These are phyloP conservation scores for Hipposideros larvatus DNA, from an alignment of 2,797 vertebrate species.

Conservation along the genomic window DNA sequence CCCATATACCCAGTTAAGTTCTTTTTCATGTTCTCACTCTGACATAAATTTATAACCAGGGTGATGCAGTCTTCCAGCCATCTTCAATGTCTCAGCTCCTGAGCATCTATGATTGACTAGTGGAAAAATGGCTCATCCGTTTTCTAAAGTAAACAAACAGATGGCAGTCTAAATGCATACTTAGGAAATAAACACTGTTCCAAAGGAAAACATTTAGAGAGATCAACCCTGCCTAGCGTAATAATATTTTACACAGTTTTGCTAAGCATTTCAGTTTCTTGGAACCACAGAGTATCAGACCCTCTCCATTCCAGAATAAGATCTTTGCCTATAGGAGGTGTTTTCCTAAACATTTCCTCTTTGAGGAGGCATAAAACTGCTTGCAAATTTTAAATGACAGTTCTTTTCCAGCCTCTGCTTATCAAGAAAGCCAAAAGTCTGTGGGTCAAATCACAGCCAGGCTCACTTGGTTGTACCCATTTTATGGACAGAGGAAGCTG, in stretches of 20 bases:
- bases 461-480: not conserved
- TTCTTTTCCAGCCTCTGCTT: constrained; percentile 19
- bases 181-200: constrained; percentile 52
- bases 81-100: not conserved
- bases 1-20: not conserved
- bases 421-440: constrained; percentile 29
- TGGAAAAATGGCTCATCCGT: constrained; percentile 9
- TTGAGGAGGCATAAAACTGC: constrained; percentile 12
- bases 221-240: not conserved
- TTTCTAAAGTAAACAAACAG: constrained; percentile 52
- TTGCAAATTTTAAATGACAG: not conserved
- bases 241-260: constrained; percentile 56
- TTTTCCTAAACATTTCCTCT: constrained; percentile 38
- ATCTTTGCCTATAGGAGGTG: not conserved
- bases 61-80: not conserved
- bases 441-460: not conserved
- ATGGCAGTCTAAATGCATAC: constrained; percentile 41
- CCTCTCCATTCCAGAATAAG: not conserved
- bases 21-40: not conserved
- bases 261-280: constrained; percentile 39
- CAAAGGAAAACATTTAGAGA: constrained; percentile 34
- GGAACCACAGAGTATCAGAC: not conserved
- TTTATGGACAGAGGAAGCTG: constrained; percentile 21
- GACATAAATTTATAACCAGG: not conserved
- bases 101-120: not conserved